These are phyloP conservation scores for Equus przewalskii DNA, from an alignment of 2,113 vertebrate genomes.

Conservation along the genomic window DNA sequence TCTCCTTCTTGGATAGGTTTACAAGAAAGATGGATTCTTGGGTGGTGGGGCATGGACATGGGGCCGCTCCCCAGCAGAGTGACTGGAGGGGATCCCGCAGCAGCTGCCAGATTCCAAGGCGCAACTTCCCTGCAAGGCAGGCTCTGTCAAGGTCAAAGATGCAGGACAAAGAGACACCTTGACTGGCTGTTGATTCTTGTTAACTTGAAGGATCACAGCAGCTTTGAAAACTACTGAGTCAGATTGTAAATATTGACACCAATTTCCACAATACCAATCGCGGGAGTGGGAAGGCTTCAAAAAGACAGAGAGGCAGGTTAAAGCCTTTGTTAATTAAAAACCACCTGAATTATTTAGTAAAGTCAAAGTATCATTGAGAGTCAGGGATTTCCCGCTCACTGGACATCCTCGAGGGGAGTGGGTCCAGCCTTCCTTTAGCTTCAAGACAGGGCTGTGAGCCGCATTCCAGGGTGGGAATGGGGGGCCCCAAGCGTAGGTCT, in stretches of 20 bases:
- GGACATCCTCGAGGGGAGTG: background rate
- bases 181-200: background rate
- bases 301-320: background rate
- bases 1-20: background rate
- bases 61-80: background rate
- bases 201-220: conserved; percentile 50
- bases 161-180: background rate
- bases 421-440: background rate
- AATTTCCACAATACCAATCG: conserved; percentile 44
- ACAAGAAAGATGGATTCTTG: background rate
- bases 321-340: conserved; percentile 71
- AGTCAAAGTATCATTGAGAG: conserved; percentile 67
- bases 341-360: conserved; percentile 71
- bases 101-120: background rate
- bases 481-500: background rate
- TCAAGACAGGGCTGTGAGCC: background rate
- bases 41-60: background rate
- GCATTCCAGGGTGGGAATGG: background rate
- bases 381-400: background rate
- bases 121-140: background rate
- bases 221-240: conserved; percentile 63
- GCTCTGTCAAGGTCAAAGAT: conserved; percentile 34
- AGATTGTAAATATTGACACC: conserved; percentile 70
- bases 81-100: background rate
- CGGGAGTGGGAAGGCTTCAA: background rate